These are phyloP conservation scores for Orchesella flavescens DNA, from an alignment of 2,888 invertebrate genomes.

Conservation along the genomic window DNA sequence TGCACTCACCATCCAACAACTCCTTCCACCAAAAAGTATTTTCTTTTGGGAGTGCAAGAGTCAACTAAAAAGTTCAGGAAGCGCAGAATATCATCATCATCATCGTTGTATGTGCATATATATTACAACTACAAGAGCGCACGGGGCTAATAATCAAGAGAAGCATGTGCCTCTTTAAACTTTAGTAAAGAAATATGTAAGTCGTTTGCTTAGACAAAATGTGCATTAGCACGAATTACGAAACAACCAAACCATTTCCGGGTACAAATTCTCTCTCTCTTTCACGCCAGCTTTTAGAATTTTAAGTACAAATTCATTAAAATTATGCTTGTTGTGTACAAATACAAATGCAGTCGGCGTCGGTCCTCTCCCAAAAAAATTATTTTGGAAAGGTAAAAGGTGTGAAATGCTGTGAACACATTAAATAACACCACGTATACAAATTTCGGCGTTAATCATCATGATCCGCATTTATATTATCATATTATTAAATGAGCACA, in stretches of 20 bases:
- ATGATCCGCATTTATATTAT: no score
- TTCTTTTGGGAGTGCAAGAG: constrained; percentile 1
- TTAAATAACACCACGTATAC: no score
- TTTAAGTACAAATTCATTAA: constrained; percentile 51
- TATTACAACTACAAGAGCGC: neutral
- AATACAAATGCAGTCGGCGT: neutral
- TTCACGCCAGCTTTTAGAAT: no score
- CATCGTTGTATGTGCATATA: no score
- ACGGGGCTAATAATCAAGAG: neutral
- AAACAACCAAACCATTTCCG: constrained; percentile 52
- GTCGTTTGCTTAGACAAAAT: constrained; percentile 31
- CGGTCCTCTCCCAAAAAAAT: no score
- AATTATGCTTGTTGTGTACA: constrained; percentile 17
- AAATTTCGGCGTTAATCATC: no score
- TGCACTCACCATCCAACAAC: constrained; percentile 39
- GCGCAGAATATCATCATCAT: no score
- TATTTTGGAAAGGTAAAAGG: no score
- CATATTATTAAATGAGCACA: no score
- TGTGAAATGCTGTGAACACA: no score
- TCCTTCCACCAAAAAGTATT: no score
- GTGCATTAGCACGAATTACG: constrained; percentile 40
- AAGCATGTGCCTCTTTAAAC: constrained; percentile 5
- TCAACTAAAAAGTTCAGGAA: constrained; percentile 21
- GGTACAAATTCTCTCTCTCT: constrained; percentile 51
- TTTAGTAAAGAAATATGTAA: no score